Conservation (phyloP, 2,797 vertebrate species). For the Poecile montanus region DNA sequence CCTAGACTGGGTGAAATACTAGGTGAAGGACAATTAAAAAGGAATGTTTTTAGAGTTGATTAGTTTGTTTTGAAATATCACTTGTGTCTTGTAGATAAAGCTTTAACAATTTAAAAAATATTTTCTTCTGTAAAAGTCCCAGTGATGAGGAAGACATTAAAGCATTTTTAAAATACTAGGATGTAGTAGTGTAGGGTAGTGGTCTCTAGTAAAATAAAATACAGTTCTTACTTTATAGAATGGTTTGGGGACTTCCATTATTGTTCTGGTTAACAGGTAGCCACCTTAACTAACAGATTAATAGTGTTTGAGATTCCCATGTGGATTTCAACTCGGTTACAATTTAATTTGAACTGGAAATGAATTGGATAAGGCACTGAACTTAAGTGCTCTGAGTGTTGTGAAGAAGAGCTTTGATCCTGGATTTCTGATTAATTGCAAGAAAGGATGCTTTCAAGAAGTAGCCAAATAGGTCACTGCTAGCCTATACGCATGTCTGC, state of each 20-base stretch:
- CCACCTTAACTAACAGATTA: slow-evolving; percentile 25
- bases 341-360: slow-evolving; percentile 39
- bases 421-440: slow-evolving; percentile 10
- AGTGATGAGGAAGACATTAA: background rate
- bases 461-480: background rate
- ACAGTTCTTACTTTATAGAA: background rate
- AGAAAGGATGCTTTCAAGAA: background rate
- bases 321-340: background rate
- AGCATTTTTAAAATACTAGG: background rate
- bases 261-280: background rate
- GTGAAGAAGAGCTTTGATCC: background rate
- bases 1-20: background rate
- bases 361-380: background rate
- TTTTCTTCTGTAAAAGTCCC: background rate
- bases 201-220: background rate
- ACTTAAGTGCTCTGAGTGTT: background rate
- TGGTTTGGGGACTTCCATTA: background rate
- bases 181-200: background rate
- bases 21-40: background rate
- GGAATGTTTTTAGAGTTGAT: background rate
- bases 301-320: background rate
- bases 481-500: background rate
- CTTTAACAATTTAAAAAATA: background rate
- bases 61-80: background rate
- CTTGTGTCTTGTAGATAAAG: background rate